Evolutionary conservation across 2,797 vertebrate genomes (phyloP).

Genomic region (Argentina silus): DNA sequence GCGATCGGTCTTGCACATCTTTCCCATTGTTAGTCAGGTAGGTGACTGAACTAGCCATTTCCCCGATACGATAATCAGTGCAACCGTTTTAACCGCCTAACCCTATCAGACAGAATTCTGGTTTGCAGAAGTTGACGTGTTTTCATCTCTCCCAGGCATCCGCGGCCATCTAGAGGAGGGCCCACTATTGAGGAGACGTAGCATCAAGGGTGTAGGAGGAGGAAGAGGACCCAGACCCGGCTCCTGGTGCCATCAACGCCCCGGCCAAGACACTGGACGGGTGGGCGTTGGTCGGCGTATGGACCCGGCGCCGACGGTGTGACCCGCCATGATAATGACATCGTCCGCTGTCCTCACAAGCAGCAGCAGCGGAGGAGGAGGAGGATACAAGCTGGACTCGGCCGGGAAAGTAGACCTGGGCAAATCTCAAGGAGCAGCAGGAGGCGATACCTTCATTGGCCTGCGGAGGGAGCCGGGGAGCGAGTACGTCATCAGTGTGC

Average conservation of each 20-base stretch:
- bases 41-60: too few species aligned
- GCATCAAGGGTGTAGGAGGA: not conserved
- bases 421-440: slow-evolving; percentile 27
- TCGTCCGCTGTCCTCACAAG: slow-evolving; percentile 71
- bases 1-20: too few species aligned
- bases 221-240: not conserved
- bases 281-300: slow-evolving; percentile 26
- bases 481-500: slow-evolving; percentile 37
- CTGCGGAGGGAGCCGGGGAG: slow-evolving; percentile 59
- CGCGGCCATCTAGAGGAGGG: not conserved
- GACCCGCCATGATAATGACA: slow-evolving; percentile 63
- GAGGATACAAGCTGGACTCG: slow-evolving; percentile 49
- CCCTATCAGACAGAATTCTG: too few species aligned
- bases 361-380: not conserved
- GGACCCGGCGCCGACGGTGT: not conserved
- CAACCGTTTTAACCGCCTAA: too few species aligned
- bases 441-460: not conserved
- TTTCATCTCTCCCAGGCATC: not conserved
- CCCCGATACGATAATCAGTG: too few species aligned
- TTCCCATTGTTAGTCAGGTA: too few species aligned
- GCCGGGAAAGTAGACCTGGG: slow-evolving; percentile 34
- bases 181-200: not conserved
- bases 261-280: not conserved
- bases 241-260: not conserved
- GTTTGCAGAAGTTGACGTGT: not conserved